Base-by-base conservation (phyloP, 2,888 invertebrate species). In the Thymelicus lineola region DNA sequence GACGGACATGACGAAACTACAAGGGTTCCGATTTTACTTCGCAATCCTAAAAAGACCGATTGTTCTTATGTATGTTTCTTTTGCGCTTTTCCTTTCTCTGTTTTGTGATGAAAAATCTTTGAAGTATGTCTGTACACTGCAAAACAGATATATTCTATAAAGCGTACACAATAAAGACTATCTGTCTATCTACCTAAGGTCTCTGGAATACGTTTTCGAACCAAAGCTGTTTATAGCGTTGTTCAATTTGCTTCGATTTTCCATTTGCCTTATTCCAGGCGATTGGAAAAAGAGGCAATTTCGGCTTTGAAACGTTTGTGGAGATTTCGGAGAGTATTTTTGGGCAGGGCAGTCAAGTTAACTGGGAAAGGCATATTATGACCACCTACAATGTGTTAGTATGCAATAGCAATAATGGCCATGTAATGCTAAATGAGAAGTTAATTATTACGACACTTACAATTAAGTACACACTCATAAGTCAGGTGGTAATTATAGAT, bases 211-310 rank as follows among this genome's bases (percentile, higher is more conserved):
- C 53, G 53, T 53, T 20, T 53, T 53, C 61, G 57, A 62, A 46
- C 55, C 53, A 45, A 36, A 57, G 55, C 62, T 55, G 67, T 61
- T 68, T 55, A 68, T 68, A 68, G 45, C 50, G 67, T 57, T 55
- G 62, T 69, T 57, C 62, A 63, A 69, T 63, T 69, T 55, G 46
- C 55, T 48, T 69, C 63, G 55, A 58, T 69, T 57, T 63, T 69
- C 69, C 69, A 69, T 69, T 69, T 69, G 69, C 69, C 58, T 69
- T 69, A 63, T 69, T 69, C 63, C 69, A 50, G 63, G 36, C 63
- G 62, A 69, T 69, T 69, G 63, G 58, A 61, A 62, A 60, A 69
- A 63, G 63, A 69, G 62, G 68, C 62, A 62, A 69, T 63, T 63
- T 69, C 69, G 55, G 63, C 62, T 69, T 63, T 69, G 36, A 63